Conservation (phyloP, 2,113 vertebrate genomes). For the Crotophaga sulcirostris region DNA sequence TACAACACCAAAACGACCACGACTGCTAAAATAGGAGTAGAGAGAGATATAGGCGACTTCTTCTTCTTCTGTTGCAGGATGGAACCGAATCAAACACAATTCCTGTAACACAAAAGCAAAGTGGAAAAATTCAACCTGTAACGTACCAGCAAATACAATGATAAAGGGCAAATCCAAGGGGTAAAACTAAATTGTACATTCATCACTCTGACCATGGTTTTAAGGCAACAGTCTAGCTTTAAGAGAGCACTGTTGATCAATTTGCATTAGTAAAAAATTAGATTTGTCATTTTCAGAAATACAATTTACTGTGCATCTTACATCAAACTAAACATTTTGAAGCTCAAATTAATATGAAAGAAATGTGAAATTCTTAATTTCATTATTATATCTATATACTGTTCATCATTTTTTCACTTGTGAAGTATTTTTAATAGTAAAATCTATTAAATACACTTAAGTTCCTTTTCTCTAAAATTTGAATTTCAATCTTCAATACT, state of each 20-base stretch:
- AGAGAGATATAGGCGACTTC: constrained; percentile 96
- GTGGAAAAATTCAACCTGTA: constrained; percentile 32
- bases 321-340: not conserved
- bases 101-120: constrained; percentile 80
- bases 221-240: not conserved
- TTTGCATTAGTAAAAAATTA: not conserved
- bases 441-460: not conserved
- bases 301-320: not conserved
- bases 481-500: not conserved
- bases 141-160: not conserved
- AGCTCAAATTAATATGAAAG: not conserved
- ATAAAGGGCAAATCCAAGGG: not conserved
- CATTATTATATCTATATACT: not conserved
- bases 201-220: not conserved
- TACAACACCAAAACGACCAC: constrained; percentile 94
- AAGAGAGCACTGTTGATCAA: not conserved
- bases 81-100: constrained; percentile 94
- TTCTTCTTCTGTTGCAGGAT: constrained; percentile 94
- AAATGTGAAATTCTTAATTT: not conserved
- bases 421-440: not conserved
- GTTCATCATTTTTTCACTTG: not conserved
- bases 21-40: constrained; percentile 98
- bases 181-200: not conserved
- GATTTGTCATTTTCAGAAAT: not conserved
- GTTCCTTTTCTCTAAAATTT: not conserved